A percentile compares a stretch with the other conserved stretches of the same genome.
Evolutionary conservation across 2,888 invertebrate genomes (phyloP).

Genomic region (Stenolophus ochropezus): DNA sequence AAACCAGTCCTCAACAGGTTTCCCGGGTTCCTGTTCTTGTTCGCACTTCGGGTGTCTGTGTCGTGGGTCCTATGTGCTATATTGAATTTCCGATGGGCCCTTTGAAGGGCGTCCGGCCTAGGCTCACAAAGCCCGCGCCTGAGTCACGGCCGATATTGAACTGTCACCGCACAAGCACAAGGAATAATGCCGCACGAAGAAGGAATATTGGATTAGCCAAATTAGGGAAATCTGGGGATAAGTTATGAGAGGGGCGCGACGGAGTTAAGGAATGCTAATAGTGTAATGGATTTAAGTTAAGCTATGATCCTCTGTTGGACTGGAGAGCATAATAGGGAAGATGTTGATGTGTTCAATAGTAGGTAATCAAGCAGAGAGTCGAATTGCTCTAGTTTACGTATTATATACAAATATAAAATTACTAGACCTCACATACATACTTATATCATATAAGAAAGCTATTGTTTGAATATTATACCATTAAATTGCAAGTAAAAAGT

Average conservation of each 20-base stretch:
- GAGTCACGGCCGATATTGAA: constrained; percentile 39
- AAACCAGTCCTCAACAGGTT: constrained; percentile 37
- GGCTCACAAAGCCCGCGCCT: constrained; percentile 10
- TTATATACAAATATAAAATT: too few relatives aligned
- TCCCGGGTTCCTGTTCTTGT: too few relatives aligned
- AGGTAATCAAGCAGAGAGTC: too few relatives aligned
- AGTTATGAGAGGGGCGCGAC: background rate
- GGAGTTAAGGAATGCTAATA: background rate
- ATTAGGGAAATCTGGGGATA: constrained; percentile 45
- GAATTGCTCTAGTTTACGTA: too few relatives aligned
- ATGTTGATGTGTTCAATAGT: too few relatives aligned
- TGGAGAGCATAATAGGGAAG: too few relatives aligned
- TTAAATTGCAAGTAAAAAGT: too few relatives aligned
- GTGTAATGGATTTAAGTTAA: background rate
- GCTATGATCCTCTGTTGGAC: too few relatives aligned
- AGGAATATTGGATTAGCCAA: constrained; percentile 49
- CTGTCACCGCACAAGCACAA: constrained; percentile 28
- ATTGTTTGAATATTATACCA: too few relatives aligned
- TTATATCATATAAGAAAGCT: too few relatives aligned
- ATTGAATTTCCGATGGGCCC: constrained; percentile 27
- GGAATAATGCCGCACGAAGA: constrained; percentile 40
- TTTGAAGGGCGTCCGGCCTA: background rate
- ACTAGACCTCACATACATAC: too few relatives aligned
- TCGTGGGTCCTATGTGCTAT: background rate
- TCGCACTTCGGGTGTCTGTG: constrained; percentile 1